phyloP scores from a whole-genome alignment of 1,140 invertebrate genomes.

The Bombus superbus region DNA sequence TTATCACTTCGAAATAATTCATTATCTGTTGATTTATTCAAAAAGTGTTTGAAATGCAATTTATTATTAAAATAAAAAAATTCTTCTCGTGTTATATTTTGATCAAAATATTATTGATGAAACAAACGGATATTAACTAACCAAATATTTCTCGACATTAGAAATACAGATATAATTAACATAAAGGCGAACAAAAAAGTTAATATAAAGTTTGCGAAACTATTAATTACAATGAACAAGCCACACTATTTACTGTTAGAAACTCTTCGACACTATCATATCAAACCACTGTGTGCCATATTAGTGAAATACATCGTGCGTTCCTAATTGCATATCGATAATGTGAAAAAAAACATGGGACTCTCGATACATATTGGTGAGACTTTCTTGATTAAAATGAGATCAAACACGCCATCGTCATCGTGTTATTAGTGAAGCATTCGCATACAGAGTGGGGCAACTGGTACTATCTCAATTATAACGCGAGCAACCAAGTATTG shows the following conservation, averaged over 20 bases:
- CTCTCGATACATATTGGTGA: background rate
- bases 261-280: background rate
- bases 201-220: background rate
- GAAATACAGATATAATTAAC: background rate
- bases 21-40: no score
- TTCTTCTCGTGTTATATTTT: background rate
- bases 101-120: background rate
- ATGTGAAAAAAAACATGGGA: background rate
- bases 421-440: no score
- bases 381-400: no score
- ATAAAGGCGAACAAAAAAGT: background rate
- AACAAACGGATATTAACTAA: background rate
- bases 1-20: no score
- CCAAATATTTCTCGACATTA: background rate
- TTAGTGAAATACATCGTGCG: background rate
- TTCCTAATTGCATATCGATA: constrained; percentile 10
- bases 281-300: background rate
- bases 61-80: background rate
- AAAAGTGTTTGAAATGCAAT: no score
- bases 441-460: no score
- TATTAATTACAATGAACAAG: background rate
- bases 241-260: background rate
- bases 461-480: no score
- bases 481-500: no score
- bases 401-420: no score